Conservation (phyloP, 2,797 vertebrate genomes). For the Microhierax caerulescens region DNA sequence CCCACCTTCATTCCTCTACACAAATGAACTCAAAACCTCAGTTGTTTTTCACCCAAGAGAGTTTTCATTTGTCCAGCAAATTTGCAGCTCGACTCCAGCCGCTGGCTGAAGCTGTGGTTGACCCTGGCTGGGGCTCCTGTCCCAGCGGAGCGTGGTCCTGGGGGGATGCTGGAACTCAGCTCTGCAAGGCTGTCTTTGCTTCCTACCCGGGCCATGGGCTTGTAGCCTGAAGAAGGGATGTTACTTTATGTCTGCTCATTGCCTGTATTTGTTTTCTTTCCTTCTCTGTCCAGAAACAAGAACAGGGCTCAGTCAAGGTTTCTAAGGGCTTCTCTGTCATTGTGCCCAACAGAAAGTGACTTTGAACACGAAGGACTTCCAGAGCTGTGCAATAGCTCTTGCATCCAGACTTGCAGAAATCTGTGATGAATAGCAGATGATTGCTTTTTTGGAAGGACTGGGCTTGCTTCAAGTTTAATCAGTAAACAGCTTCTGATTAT, state of each 20-base stretch:
- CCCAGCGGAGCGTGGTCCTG: not conserved
- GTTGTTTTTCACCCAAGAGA: not conserved
- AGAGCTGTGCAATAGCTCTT: not conserved
- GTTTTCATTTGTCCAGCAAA: not conserved
- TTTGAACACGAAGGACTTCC: constrained; percentile 29
- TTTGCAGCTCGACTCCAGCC: not conserved
- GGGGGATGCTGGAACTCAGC: rapidly evolving
- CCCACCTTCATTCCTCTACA: no score
- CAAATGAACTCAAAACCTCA: not conserved
- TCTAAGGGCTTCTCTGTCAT: not conserved
- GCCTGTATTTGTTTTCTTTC: not conserved
- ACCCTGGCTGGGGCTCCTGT: not conserved
- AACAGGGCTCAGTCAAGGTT: not conserved
- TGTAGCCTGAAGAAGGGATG: not conserved
- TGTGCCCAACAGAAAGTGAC: not conserved
- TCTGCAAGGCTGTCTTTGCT: not conserved
- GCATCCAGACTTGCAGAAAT: constrained; percentile 45
- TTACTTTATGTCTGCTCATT: not conserved
- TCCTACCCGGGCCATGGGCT: not conserved
- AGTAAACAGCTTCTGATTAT: constrained; percentile 62
- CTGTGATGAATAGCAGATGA: constrained; percentile 68
- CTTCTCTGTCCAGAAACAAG: not conserved
- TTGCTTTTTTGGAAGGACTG: constrained; percentile 64
- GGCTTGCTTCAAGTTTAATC: constrained; percentile 66
- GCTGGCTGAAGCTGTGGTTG: not conserved